Conservation (phyloP, 1,140 invertebrate genomes). For the Druon quercuslanigerum region DNA sequence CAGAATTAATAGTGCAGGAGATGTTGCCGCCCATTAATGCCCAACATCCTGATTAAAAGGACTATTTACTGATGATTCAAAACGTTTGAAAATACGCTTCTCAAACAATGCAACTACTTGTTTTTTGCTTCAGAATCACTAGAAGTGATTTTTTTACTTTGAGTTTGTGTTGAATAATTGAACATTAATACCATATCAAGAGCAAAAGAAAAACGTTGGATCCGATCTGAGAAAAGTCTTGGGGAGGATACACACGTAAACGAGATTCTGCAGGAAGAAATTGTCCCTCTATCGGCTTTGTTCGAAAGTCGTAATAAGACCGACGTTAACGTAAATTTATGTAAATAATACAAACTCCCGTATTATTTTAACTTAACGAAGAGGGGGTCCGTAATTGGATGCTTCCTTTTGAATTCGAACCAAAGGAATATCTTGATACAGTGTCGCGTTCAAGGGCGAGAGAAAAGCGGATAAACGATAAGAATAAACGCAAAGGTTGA, state of each 20-base stretch:
- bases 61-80: neutral
- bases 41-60: neutral
- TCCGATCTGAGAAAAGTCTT: neutral
- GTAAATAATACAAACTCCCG: constrained; percentile 42
- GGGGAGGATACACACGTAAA: neutral
- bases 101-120: too few relatives aligned
- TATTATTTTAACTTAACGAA: constrained; percentile 40
- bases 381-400: constrained; percentile 45
- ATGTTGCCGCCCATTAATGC: neutral
- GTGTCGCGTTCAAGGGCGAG: neutral
- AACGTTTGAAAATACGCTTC: too few relatives aligned
- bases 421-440: constrained; percentile 9
- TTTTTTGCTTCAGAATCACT: too few relatives aligned
- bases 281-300: neutral
- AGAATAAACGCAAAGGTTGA: neutral
- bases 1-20: constrained; percentile 53
- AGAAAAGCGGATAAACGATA: neutral
- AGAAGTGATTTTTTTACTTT: too few relatives aligned
- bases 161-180: too few relatives aligned
- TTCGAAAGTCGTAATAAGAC: constrained; percentile 33
- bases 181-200: neutral
- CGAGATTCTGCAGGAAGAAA: neutral
- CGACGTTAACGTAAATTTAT: constrained; percentile 52
- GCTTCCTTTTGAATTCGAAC: constrained; percentile 46
- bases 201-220: neutral